Conservation (phyloP, 2,797 vertebrate genomes). For the Coregonus ussuriensis region DNA sequence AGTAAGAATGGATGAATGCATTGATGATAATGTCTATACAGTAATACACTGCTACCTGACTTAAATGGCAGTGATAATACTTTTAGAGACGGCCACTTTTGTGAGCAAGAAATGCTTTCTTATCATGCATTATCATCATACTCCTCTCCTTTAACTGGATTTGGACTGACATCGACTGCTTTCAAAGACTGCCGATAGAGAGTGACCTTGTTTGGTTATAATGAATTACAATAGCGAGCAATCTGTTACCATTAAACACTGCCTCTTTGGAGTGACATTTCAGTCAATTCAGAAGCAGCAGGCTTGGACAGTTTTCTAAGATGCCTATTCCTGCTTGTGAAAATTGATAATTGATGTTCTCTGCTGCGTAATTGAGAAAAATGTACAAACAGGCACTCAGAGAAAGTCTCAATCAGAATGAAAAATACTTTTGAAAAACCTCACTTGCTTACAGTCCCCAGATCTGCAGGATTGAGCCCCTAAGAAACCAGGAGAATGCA, state of each 20-base stretch:
- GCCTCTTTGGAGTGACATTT: constrained; percentile 32
- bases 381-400: not conserved
- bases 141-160: not conserved
- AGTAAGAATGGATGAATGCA: not conserved
- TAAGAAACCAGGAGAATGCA: too few species aligned
- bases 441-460: not conserved
- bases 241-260: constrained; percentile 28
- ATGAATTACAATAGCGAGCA: not conserved
- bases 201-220: not conserved
- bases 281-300: constrained; percentile 12
- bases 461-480: not conserved
- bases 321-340: constrained; percentile 22
- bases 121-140: not conserved
- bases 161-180: not conserved
- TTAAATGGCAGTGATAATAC: not conserved
- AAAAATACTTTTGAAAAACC: not conserved
- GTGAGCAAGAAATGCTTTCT: not conserved
- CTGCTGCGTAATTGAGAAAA: constrained; percentile 11
- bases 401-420: not conserved
- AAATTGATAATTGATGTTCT: constrained; percentile 31
- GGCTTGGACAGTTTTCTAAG: constrained; percentile 13
- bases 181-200: not conserved
- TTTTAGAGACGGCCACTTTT: not conserved
- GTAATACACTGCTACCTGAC: not conserved
- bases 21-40: not conserved